Evolutionary conservation across 2,888 invertebrate genomes (phyloP).

Genomic region (Andrena fulva): DNA sequence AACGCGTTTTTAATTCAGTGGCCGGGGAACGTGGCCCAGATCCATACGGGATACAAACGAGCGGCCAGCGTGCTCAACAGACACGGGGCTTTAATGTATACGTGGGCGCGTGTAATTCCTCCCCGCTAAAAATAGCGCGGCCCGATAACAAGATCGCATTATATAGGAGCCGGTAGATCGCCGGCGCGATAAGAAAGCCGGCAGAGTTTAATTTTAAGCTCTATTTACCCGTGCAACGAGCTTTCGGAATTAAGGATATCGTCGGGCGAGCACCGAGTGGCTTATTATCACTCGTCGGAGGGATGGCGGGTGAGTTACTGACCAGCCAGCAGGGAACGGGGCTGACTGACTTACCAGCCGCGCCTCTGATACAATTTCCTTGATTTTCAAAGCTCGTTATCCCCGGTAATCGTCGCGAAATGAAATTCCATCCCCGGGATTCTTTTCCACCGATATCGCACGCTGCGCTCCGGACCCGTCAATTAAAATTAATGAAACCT

Average conservation of each 20-base stretch:
- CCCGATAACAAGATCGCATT: slow-evolving; percentile 56
- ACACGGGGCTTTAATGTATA: slow-evolving; percentile 16
- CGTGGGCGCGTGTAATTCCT: slow-evolving; percentile 29
- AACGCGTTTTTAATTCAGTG: slow-evolving; percentile 61
- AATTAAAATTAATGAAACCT: slow-evolving; percentile 58
- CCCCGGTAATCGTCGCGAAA: slow-evolving; percentile 38
- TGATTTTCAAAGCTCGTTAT: slow-evolving; percentile 59
- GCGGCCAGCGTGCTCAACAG: slow-evolving; percentile 13
- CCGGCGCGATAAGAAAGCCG: slow-evolving; percentile 45
- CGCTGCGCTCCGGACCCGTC: slow-evolving; percentile 17
- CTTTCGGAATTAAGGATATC: slow-evolving; percentile 56
- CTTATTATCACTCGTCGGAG: slow-evolving; percentile 44
- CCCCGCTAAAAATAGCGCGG: slow-evolving; percentile 40
- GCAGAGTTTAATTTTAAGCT: slow-evolving; percentile 47
- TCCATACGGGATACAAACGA: slow-evolving; percentile 33
- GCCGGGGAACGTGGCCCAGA: slow-evolving; percentile 17
- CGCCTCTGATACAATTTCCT: slow-evolving; percentile 38
- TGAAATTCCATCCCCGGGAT: slow-evolving; percentile 29
- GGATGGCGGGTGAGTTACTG: not conserved
- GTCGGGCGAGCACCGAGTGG: slow-evolving; percentile 18
- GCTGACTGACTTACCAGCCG: not conserved
- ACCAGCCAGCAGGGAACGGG: not conserved
- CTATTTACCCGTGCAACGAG: slow-evolving; percentile 40
- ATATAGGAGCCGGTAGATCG: slow-evolving; percentile 31
- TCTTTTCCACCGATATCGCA: slow-evolving; percentile 39